A percentile compares a stretch with the other conserved stretches of the same genome.
These are phyloP conservation scores for Propithecus coquereli DNA, from an alignment of 2,113 vertebrate species.

Conservation along the genomic window DNA sequence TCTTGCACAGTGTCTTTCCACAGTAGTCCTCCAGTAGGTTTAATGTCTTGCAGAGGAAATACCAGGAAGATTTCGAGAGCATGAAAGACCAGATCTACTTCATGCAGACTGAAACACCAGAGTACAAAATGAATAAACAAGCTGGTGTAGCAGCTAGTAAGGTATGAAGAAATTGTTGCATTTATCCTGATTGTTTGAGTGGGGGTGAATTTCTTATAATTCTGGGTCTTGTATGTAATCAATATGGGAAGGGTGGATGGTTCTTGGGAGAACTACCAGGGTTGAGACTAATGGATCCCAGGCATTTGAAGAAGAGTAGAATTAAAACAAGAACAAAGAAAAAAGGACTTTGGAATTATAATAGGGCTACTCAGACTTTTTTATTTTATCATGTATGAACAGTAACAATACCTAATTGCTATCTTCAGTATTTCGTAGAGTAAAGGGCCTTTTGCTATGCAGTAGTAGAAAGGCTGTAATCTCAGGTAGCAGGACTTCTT, in stretches of 20 bases:
- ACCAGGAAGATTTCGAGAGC: conserved; percentile 90
- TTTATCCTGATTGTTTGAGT: neutral
- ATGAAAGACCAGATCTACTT: conserved; percentile 97
- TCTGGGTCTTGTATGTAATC: neutral
- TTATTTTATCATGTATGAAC: neutral
- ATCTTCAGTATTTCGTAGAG: neutral
- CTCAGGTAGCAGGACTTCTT: neutral
- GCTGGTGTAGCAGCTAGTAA: conserved; percentile 87
- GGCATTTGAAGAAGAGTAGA: neutral
- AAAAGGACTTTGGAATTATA: neutral
- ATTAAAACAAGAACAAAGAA: neutral
- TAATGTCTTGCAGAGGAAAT: conserved; percentile 88
- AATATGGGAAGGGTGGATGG: neutral
- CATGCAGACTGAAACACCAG: conserved; percentile 97
- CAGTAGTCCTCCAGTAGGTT: neutral
- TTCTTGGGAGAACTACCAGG: neutral
- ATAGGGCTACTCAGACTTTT: neutral
- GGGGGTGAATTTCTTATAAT: neutral
- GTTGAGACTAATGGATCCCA: neutral
- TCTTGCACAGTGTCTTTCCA: neutral
- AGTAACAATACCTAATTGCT: neutral
- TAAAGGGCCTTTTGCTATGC: neutral
- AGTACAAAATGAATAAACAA: conserved; percentile 91
- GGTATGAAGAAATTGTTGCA: conserved; percentile 75
- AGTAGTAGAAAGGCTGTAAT: neutral